Conservation (phyloP, 2,797 vertebrate species). For the Sylvia borin region DNA sequence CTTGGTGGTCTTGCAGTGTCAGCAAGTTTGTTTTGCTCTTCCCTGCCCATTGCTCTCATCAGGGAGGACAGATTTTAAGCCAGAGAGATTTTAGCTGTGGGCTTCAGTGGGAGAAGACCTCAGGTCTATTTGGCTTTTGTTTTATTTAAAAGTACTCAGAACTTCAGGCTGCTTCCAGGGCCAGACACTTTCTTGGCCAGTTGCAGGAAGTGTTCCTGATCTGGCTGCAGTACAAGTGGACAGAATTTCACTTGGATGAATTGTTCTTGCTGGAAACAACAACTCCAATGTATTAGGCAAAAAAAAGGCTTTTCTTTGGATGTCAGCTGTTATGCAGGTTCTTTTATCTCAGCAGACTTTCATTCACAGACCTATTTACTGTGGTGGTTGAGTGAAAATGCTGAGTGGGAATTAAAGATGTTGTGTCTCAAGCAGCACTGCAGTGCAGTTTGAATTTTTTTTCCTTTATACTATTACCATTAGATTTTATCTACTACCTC, state of each 20-base stretch:
- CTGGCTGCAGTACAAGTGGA: not conserved
- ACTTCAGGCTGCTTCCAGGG: not conserved
- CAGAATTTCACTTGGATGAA: conserved; percentile 42
- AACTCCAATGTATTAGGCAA: not conserved
- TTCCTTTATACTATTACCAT: not conserved
- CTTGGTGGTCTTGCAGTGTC: not conserved
- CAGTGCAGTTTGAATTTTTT: not conserved
- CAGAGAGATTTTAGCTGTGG: not conserved
- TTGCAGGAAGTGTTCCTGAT: conserved; percentile 19
- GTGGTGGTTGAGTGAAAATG: not conserved
- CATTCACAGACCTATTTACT: not conserved
- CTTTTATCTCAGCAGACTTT: not conserved
- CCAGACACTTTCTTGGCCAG: conserved; percentile 25
- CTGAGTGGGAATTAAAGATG: not conserved
- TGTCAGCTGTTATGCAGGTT: not conserved
- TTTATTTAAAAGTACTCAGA: not conserved
- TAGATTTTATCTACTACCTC: not conserved
- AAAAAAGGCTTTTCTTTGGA: not conserved
- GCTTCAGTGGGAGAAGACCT: not conserved
- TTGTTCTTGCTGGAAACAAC: not conserved
- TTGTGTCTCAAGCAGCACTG: not conserved
- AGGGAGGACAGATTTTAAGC: not conserved
- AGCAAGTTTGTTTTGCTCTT: not conserved
- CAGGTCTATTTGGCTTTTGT: not conserved
- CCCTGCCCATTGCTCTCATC: not conserved